These are phyloP conservation scores for Myopa tessellatipennis DNA, from an alignment of 2,888 invertebrate species.

Conservation along the genomic window DNA sequence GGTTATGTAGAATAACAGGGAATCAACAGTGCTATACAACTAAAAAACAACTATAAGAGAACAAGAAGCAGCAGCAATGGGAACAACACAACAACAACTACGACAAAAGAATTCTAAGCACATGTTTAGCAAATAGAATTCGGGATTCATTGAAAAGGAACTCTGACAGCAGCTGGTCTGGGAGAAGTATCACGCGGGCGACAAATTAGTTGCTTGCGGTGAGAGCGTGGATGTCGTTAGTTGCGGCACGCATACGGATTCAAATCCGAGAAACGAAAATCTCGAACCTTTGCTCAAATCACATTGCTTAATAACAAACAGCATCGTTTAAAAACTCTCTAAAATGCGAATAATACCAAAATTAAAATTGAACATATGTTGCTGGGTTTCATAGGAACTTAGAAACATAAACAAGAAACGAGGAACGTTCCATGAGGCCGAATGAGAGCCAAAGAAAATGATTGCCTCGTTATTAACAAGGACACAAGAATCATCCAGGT, in stretches of 20 bases:
- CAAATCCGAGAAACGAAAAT: no score
- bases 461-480: no score
- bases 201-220: neutral
- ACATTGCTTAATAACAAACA: no score
- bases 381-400: no score
- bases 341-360: no score
- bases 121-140: constrained; percentile 26
- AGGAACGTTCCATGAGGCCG: no score
- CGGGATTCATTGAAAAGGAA: constrained; percentile 28
- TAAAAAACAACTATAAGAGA: neutral
- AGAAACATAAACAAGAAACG: no score
- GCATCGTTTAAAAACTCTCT: no score
- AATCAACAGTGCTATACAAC: neutral
- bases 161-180: constrained; percentile 26
- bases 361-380: no score
- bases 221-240: constrained; percentile 10
- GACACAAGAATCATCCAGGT: no score
- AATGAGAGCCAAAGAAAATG: no score
- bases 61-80: neutral
- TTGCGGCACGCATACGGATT: neutral
- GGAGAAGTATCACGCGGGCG: neutral
- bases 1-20: neutral
- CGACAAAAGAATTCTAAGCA: constrained; percentile 19
- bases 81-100: neutral
- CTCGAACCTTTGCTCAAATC: no score